Conservation (phyloP, 2,888 invertebrate species). For the Amphimallon solstitiale region DNA sequence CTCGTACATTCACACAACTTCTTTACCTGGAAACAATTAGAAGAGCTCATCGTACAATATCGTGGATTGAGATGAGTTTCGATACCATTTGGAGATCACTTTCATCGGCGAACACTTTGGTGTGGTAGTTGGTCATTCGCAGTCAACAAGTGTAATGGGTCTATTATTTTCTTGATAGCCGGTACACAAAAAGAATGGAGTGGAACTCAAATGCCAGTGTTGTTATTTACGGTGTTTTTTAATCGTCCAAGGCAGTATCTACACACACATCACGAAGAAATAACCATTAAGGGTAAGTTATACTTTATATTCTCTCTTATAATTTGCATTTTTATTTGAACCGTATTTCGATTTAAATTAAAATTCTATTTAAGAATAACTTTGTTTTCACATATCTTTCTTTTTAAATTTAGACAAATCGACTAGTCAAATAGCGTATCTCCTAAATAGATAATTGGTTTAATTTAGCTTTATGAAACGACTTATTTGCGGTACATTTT, state of each 20-base stretch:
- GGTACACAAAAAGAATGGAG: constrained; percentile 15
- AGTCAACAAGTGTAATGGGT: neutral
- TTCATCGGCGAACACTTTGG: neutral
- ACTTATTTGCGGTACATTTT: constrained; percentile 31
- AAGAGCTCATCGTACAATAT: constrained; percentile 2
- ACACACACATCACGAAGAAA: neutral
- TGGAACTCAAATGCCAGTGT: constrained; percentile 4
- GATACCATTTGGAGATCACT: neutral
- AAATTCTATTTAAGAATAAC: neutral
- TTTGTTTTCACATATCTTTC: neutral
- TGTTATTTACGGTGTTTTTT: constrained; percentile 6
- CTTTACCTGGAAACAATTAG: constrained; percentile 17
- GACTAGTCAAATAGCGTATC: neutral
- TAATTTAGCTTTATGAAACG: constrained; percentile 20
- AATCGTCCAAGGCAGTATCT: neutral
- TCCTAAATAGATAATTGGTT: constrained; percentile 11
- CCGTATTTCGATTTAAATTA: too few species aligned
- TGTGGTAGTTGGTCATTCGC: neutral
- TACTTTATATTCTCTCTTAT: neutral
- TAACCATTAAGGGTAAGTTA: constrained; percentile 9
- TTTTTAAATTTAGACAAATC: neutral
- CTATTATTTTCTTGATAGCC: constrained; percentile 4
- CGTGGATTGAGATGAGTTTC: constrained; percentile 1
- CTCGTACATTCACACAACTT: constrained; percentile 15
- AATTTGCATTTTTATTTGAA: too few species aligned